These are phyloP conservation scores for Heliocidaris erythrogramma DNA, from an alignment of 35 echinoderm and acorn worm genomes.

Conservation along the genomic window DNA sequence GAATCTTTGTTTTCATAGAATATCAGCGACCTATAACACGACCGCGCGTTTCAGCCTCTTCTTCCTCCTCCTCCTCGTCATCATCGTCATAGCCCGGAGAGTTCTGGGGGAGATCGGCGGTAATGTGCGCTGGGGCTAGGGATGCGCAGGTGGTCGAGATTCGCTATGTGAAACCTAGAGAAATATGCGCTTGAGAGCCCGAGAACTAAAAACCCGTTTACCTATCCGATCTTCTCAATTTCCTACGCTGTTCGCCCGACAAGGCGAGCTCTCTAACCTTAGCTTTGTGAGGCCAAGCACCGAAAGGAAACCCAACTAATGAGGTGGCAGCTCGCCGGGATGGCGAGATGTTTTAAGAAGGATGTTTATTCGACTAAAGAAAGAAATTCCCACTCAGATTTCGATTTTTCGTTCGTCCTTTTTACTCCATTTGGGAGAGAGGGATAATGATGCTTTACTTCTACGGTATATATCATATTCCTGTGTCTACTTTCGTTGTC, in stretches of 20 bases:
- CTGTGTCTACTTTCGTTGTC: neutral
- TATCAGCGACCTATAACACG: neutral
- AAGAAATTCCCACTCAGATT: conserved; percentile 11
- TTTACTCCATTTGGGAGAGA: neutral
- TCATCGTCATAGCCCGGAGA: neutral
- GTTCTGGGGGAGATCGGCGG: neutral
- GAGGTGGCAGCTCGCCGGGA: conserved; percentile 12
- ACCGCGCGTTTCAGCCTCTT: neutral
- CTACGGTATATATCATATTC: neutral
- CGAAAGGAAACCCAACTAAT: conserved; percentile 37
- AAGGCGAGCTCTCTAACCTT: conserved; percentile 14
- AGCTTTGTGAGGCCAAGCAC: neutral
- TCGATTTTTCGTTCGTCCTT: neutral
- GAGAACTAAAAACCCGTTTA: conserved; percentile 32
- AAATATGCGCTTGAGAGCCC: neutral
- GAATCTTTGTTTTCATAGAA: neutral
- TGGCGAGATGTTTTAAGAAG: conserved; percentile 13
- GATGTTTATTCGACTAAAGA: conserved; percentile 17
- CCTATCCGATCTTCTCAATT: conserved; percentile 30
- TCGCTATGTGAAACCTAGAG: neutral
- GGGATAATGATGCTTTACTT: neutral
- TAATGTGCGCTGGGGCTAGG: neutral
- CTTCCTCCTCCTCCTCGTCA: neutral
- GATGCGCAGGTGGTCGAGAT: conserved; percentile 6
- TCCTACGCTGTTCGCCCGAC: conserved; percentile 17